Base-by-base conservation (phyloP, 2,888 invertebrate genomes). In the Macaria liturata region DNA sequence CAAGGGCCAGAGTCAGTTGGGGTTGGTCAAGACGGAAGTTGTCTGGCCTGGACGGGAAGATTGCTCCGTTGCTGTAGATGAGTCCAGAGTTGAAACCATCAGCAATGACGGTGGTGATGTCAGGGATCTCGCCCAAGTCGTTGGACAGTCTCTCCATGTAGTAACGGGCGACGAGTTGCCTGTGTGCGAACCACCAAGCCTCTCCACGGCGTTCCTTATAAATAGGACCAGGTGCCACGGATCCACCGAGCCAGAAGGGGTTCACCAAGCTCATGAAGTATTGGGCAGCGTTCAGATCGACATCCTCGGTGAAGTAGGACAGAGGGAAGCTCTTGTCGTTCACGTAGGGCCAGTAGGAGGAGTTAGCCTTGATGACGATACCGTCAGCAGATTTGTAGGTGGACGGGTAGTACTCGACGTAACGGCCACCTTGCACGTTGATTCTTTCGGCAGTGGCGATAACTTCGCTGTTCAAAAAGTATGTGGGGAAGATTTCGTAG, bases 71-170 rank as follows among this genome's bases (percentile, higher is more conserved):
- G 70, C 91, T 89, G 77, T 94, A 93, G 54, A 93, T 82, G 64
- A 96, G 83, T 59, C 94, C 93, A 49, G 96, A 93, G 49, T 93
- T 91, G 82, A 93, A 95, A 6, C 95, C 95, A 62, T 93, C 86
- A 64, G 93, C 78, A 49, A 95, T 84, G 52, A 92, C 78, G 61
- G 59, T 31, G 7, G 91, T 92, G 37, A 93, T 89, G 5, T 91
- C 88, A 32, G 93, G 89, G 64, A 96, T 94, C 62, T 95, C 94
- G 31, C 94, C 94, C 49, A 95, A 88, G 57, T 94, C 94, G 74
- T 95, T 94, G 7, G 95, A 94, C 53, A 96, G 83, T 79, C 96
- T 94, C 78, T 96, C 96, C 86, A 96, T 89, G 76, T 96, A 95
- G 84, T 95, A 96, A 65, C 95, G 94, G 61, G 95, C 93, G 65